Evolutionary conservation across 1,140 invertebrate species (phyloP).

Genomic region (Bombus confusus): DNA sequence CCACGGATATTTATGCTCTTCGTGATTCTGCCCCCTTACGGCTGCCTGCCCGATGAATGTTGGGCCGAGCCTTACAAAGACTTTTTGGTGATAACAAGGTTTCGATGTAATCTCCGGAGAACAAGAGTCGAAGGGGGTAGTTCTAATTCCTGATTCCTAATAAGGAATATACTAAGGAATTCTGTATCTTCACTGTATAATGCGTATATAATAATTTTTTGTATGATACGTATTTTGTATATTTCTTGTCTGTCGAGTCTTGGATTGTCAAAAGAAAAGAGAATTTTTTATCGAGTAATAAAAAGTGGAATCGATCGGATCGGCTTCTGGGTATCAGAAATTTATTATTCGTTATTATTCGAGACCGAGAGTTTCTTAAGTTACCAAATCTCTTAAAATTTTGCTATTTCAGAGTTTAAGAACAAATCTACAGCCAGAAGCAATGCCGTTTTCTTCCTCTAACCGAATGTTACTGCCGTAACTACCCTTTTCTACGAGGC

Average conservation of each 20-base stretch:
- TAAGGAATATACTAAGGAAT: too few relatives aligned
- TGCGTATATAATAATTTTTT: too few relatives aligned
- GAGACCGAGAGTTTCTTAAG: not conserved
- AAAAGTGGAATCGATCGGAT: too few relatives aligned
- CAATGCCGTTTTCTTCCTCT: not conserved
- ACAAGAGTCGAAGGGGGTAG: not conserved
- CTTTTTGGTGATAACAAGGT: not conserved
- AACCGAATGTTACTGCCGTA: not conserved
- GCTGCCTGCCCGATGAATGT: not conserved
- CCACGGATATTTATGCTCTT: constrained; percentile 76
- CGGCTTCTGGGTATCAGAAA: too few relatives aligned
- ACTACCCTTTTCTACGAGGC: not conserved
- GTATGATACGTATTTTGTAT: too few relatives aligned
- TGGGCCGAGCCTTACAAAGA: not conserved
- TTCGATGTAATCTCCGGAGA: not conserved
- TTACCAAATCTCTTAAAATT: not conserved
- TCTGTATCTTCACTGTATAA: too few relatives aligned
- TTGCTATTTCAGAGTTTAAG: not conserved
- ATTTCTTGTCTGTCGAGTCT: too few relatives aligned
- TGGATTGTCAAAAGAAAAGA: too few relatives aligned
- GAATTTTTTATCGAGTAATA: too few relatives aligned
- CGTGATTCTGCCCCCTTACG: constrained; percentile 64
- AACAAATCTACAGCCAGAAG: not conserved
- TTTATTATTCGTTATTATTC: too few relatives aligned
- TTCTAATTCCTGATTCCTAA: not conserved